Evolutionary conservation across 2,888 invertebrate genomes (phyloP).

Genomic region (Amphipoea oculea): DNA sequence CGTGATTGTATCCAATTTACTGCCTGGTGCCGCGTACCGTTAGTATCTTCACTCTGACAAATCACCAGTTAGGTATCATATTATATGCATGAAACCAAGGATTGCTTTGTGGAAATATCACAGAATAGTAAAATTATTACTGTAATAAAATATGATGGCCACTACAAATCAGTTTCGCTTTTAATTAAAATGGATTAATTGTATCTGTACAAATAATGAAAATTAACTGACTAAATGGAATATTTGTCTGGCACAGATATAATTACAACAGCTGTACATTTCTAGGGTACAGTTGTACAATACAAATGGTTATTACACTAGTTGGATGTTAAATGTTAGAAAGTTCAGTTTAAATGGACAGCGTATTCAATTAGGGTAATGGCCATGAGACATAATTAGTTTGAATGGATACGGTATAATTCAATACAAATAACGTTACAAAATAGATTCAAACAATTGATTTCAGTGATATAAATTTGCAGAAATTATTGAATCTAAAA

Average conservation of each 20-base stretch:
- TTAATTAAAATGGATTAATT: slow-evolving; percentile 59
- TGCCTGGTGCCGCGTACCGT: slow-evolving; percentile 81
- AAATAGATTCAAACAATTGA: slow-evolving; percentile 6
- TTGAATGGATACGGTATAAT: slow-evolving; percentile 33
- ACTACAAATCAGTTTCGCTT: slow-evolving; percentile 45
- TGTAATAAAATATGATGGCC: slow-evolving; percentile 45
- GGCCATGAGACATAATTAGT: slow-evolving; percentile 39
- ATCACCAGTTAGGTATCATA: slow-evolving; percentile 78
- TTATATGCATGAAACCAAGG: slow-evolving; percentile 74
- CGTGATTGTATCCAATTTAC: slow-evolving; percentile 87
- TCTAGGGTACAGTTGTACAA: slow-evolving; percentile 39
- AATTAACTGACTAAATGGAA: slow-evolving; percentile 55
- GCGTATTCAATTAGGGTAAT: slow-evolving; percentile 60
- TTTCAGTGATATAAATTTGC: slow-evolving; percentile 10
- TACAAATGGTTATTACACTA: slow-evolving; percentile 59
- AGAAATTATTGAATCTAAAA: background rate
- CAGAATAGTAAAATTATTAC: slow-evolving; percentile 42
- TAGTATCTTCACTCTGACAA: slow-evolving; percentile 85
- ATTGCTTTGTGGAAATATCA: slow-evolving; percentile 62
- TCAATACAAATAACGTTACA: slow-evolving; percentile 31
- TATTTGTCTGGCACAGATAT: slow-evolving; percentile 53
- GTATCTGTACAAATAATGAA: slow-evolving; percentile 46
- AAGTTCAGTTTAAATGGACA: slow-evolving; percentile 61
- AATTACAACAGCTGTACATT: slow-evolving; percentile 51
- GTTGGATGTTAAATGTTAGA: slow-evolving; percentile 57